These are phyloP conservation scores for Asobara japonica DNA, from an alignment of 1,140 invertebrate genomes.

Conservation along the genomic window DNA sequence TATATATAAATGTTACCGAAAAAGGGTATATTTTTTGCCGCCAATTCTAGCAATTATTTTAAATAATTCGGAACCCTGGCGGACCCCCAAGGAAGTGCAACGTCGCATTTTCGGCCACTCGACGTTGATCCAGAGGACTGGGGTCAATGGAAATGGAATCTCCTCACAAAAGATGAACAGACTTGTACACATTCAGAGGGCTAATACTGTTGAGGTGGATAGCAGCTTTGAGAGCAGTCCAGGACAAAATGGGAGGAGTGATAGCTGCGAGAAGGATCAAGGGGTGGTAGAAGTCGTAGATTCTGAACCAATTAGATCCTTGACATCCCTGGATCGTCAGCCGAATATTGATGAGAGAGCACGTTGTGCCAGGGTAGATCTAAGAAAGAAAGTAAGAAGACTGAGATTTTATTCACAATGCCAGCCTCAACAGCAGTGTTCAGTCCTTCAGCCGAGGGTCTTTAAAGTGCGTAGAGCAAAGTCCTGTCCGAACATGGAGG, in stretches of 20 bases:
- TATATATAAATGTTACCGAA: too few species aligned
- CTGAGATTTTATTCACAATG: constrained; percentile 73
- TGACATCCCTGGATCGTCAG: constrained; percentile 34
- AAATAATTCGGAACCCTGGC: too few species aligned
- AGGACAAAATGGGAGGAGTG: constrained; percentile 58
- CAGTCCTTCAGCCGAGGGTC: constrained; percentile 21
- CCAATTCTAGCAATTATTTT: too few species aligned
- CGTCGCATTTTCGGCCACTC: too few species aligned
- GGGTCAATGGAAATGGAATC: constrained; percentile 37
- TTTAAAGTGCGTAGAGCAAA: constrained; percentile 63
- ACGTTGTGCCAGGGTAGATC: constrained; percentile 66
- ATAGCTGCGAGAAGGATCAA: constrained; percentile 67
- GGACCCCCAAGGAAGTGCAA: too few species aligned
- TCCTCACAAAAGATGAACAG: constrained; percentile 57
- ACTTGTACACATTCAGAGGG: constrained; percentile 48
- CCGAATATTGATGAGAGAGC: constrained; percentile 38
- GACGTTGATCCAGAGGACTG: too few species aligned
- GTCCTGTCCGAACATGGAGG: constrained; percentile 74
- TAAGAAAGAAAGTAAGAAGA: constrained; percentile 72
- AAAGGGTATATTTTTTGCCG: too few species aligned
- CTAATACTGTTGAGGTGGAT: constrained; percentile 43
- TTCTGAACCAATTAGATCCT: constrained; percentile 30
- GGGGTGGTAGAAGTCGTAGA: constrained; percentile 63
- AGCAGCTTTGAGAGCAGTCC: constrained; percentile 45
- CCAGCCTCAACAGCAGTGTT: constrained; percentile 42